Conservation (phyloP, 2,113 vertebrate species). For the Amazona guildingii region DNA sequence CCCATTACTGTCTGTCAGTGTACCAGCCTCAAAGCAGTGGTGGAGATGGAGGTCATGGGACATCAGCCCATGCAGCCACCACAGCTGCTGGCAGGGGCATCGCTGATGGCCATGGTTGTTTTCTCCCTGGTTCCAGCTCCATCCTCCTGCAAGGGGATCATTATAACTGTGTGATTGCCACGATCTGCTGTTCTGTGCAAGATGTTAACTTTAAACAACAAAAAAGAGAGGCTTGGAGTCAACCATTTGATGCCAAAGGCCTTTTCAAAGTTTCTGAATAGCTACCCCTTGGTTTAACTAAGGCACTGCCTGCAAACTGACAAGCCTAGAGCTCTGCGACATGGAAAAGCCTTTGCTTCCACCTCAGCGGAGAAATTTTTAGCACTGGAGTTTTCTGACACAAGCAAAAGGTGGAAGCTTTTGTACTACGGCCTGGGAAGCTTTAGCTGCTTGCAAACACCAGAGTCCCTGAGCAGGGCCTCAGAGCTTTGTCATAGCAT, state of each 20-base stretch:
- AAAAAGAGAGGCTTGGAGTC: not conserved
- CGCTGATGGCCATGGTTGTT: not conserved
- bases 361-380: not conserved
- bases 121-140: not conserved
- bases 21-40: not conserved
- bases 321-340: not conserved
- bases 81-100: not conserved
- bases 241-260: fast-evolving
- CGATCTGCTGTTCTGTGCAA: not conserved
- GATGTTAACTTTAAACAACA: not conserved
- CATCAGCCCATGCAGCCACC: not conserved
- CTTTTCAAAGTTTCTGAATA: not conserved
- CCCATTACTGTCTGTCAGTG: not conserved
- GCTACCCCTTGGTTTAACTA: not conserved
- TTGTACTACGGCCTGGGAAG: not conserved
- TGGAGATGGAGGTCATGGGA: not conserved
- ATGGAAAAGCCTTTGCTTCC: not conserved
- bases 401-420: not conserved
- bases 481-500: not conserved
- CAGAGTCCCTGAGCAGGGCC: not conserved
- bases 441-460: not conserved
- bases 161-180: too few species aligned
- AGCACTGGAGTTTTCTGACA: not conserved
- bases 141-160: not conserved
- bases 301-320: not conserved